Conservation (phyloP, 1,140 invertebrate species). For the Leptinotarsa texana region DNA sequence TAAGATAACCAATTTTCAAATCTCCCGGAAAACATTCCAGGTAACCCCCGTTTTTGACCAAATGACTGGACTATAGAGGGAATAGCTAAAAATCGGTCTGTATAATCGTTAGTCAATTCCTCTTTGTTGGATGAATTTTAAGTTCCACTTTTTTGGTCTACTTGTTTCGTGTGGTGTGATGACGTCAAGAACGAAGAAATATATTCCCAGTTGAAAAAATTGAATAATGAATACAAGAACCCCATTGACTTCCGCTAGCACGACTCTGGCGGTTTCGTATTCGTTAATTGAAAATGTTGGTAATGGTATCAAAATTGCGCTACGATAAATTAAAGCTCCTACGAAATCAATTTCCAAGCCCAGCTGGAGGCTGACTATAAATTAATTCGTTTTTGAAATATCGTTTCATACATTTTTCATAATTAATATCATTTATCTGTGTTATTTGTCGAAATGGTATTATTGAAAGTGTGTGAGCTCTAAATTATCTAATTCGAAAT, state of each 20-base stretch:
- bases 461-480: background rate
- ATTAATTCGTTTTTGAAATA: conserved; percentile 1
- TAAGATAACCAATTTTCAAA: no score
- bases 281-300: conserved; percentile 1
- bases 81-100: no score
- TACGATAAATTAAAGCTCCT: background rate
- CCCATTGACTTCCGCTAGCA: background rate
- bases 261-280: background rate
- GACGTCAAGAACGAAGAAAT: no score
- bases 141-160: no score
- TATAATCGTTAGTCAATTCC: no score
- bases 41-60: no score
- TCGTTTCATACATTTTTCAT: conserved; percentile 1
- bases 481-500: background rate
- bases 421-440: background rate
- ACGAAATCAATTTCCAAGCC: conserved; percentile 8
- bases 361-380: background rate
- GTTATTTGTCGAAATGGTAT: background rate
- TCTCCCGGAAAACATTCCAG: no score
- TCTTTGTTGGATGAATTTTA: no score
- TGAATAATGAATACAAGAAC: no score
- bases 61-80: no score
- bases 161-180: no score
- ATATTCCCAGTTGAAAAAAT: no score
- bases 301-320: conserved; percentile 4